These are phyloP conservation scores for Galeruca laticollis DNA, from an alignment of 2,888 invertebrate genomes.

Conservation along the genomic window DNA sequence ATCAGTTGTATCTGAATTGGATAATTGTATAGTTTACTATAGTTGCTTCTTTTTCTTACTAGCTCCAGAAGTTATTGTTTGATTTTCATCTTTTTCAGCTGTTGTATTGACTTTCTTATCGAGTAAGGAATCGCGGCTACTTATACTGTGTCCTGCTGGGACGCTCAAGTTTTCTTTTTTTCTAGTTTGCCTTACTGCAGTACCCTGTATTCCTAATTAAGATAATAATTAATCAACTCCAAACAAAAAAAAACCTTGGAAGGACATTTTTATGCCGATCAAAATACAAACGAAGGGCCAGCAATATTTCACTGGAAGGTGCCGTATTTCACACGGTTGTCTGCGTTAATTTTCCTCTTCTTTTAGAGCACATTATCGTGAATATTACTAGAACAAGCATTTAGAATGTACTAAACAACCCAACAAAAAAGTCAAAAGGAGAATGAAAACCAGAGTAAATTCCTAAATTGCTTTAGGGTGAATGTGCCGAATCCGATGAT, in stretches of 20 bases:
- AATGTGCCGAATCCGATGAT: not conserved
- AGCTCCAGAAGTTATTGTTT: too few species aligned
- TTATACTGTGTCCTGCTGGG: too few species aligned
- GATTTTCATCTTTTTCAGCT: too few species aligned
- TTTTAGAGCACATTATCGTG: slow-evolving; percentile 1
- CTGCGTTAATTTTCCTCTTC: not conserved
- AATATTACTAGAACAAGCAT: slow-evolving; percentile 2
- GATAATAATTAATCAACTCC: too few species aligned
- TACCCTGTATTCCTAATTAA: too few species aligned
- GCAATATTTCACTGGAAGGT: not conserved
- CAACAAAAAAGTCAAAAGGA: slow-evolving; percentile 6
- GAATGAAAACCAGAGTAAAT: not conserved
- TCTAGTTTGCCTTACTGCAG: too few species aligned
- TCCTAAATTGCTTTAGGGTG: not conserved
- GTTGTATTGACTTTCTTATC: too few species aligned
- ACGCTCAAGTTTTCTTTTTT: too few species aligned
- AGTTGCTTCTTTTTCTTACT: too few species aligned
- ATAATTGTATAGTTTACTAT: too few species aligned
- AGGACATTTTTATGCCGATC: not conserved
- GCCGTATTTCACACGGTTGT: not conserved
- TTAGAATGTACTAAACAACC: slow-evolving; percentile 2
- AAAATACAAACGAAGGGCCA: not conserved
- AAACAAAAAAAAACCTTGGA: not conserved
- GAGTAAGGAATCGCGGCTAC: too few species aligned
- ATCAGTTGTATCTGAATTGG: too few species aligned